phyloP scores from a whole-genome alignment of 2,113 vertebrate species.

The Laticauda colubrina region DNA sequence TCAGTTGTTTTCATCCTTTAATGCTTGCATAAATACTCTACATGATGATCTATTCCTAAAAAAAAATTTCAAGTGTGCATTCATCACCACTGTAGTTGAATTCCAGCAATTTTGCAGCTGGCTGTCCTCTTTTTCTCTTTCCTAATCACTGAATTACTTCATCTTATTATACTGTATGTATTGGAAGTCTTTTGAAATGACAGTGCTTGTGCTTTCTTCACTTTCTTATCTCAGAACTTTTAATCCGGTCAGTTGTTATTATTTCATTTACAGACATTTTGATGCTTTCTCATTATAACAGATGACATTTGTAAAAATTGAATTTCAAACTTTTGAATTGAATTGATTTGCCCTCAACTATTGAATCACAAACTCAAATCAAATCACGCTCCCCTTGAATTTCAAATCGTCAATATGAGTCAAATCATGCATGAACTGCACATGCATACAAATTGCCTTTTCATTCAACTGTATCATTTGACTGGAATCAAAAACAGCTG shows the following conservation, averaged over 20 bases:
- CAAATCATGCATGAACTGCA: neutral
- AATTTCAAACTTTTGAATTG: neutral
- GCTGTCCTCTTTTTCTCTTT: neutral
- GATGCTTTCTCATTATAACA: neutral
- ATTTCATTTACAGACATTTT: neutral
- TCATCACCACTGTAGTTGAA: neutral
- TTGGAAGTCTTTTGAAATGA: neutral
- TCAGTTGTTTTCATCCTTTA: neutral
- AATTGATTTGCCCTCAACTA: neutral
- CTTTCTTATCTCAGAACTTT: neutral
- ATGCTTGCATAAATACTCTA: neutral
- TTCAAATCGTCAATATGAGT: neutral
- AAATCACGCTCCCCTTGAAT: neutral
- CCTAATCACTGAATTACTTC: neutral
- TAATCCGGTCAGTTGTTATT: neutral
- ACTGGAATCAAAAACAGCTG: slow-evolving; percentile 6
- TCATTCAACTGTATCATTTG: slow-evolving; percentile 36
- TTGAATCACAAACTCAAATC: neutral
- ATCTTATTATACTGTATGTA: neutral
- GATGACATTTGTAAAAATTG: neutral
- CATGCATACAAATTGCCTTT: slow-evolving; percentile 13
- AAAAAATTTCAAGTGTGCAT: neutral
- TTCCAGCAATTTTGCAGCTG: neutral
- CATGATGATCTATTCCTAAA: neutral
- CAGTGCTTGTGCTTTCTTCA: neutral